phyloP scores from a whole-genome alignment of 2,888 invertebrate species.

The Pristionchus arcanus region DNA sequence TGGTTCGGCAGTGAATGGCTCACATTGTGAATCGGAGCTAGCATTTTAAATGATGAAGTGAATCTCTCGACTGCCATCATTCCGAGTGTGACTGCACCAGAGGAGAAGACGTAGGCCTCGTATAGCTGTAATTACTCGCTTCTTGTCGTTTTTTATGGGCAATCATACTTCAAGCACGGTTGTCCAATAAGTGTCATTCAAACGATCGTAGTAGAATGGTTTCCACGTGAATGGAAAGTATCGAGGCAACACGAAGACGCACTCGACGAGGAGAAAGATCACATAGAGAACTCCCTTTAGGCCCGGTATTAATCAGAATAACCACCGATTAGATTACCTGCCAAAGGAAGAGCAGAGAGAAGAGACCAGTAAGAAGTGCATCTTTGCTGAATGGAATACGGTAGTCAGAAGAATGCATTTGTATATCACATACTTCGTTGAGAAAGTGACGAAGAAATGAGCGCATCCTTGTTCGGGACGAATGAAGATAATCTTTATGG shows the following conservation, averaged over 20 bases:
- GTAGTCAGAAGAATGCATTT: neutral
- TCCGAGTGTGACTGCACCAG: neutral
- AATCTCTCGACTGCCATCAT: constrained; percentile 20
- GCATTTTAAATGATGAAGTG: neutral
- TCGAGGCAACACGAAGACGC: neutral
- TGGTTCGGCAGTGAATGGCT: neutral
- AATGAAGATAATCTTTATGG: neutral
- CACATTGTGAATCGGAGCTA: constrained; percentile 9
- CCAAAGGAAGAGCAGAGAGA: neutral
- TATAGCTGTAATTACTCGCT: neutral
- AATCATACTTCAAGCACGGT: neutral
- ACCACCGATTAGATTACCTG: neutral
- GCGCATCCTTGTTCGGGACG: neutral
- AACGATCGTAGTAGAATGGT: neutral
- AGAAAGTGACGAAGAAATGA: neutral
- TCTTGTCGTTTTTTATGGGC: neutral
- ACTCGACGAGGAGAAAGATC: neutral
- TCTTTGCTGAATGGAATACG: constrained; percentile 1
- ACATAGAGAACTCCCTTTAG: neutral
- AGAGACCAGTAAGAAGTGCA: constrained; percentile 8
- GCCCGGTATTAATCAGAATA: neutral
- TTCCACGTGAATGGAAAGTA: neutral
- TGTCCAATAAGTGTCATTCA: neutral
- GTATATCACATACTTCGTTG: neutral
- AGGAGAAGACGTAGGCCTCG: neutral